Percentiles rank a stretch among this genome's conserved stretches.
phyloP scores from a whole-genome alignment of 2,888 invertebrate species.

The Catonia carolina region DNA sequence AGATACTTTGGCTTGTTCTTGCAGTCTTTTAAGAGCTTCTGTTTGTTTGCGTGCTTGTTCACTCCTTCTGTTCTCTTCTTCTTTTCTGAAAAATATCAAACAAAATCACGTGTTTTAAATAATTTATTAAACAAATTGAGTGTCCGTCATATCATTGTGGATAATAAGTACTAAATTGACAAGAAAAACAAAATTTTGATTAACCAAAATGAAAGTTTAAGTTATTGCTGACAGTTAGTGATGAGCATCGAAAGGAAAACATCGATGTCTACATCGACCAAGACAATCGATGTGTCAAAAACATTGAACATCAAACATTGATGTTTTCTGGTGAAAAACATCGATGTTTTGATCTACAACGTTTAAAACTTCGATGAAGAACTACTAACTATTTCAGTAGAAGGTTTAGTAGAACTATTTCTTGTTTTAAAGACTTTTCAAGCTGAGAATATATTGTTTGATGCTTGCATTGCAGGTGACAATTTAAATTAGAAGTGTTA shows the following conservation, averaged over 20 bases:
- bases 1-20: constrained; percentile 41
- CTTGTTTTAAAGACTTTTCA: constrained; percentile 3
- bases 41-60: constrained; percentile 38
- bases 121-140: constrained; percentile 41
- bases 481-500: constrained; percentile 8
- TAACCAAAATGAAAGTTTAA: too few relatives aligned
- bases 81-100: constrained; percentile 23
- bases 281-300: too few relatives aligned
- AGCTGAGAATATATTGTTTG: neutral
- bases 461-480: constrained; percentile 1
- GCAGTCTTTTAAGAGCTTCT: constrained; percentile 45
- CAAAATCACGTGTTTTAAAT: constrained; percentile 35
- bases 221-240: too few relatives aligned
- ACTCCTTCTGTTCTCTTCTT: constrained; percentile 29
- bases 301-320: too few relatives aligned
- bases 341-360: too few relatives aligned
- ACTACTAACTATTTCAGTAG: neutral
- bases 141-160: too few relatives aligned
- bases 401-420: neutral
- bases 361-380: neutral
- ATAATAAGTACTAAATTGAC: too few relatives aligned
- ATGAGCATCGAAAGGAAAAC: too few relatives aligned
- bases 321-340: too few relatives aligned
- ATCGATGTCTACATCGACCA: too few relatives aligned
- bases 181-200: too few relatives aligned